phyloP scores from a whole-genome alignment of 2,797 vertebrate genomes.

The Oreonectes daqikongensis region DNA sequence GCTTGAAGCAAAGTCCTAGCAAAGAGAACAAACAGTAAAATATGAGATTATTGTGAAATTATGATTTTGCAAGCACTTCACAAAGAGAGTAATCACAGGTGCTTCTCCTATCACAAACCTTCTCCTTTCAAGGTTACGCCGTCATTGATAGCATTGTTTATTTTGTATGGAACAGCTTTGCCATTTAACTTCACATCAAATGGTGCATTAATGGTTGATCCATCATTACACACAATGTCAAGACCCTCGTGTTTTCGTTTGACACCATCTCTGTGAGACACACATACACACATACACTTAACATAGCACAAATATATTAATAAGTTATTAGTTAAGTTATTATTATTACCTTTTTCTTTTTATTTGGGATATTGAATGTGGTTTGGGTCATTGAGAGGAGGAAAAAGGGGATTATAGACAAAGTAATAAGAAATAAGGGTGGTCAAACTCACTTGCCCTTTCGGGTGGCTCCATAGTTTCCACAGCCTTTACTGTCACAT shows the following conservation, averaged over 20 bases:
- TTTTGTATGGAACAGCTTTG: slow-evolving; percentile 59
- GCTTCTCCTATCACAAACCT: slow-evolving; percentile 52
- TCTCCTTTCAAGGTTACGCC: slow-evolving; percentile 65
- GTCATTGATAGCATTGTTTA: slow-evolving; percentile 64
- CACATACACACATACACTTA: neutral
- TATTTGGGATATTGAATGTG: neutral
- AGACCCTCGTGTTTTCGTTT: slow-evolving; percentile 63
- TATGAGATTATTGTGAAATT: neutral
- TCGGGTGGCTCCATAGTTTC: slow-evolving; percentile 67
- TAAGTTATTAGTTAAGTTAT: neutral
- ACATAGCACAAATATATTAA: too few relatives aligned
- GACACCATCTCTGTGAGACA: slow-evolving; percentile 21
- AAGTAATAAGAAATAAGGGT: slow-evolving; percentile 13
- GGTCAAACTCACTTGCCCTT: slow-evolving; percentile 48
- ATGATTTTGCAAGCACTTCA: neutral
- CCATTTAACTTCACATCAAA: slow-evolving; percentile 67
- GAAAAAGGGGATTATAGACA: neutral
- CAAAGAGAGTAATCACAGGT: too few relatives aligned
- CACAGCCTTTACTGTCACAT: slow-evolving; percentile 61
- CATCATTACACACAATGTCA: slow-evolving; percentile 71
- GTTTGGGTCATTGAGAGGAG: neutral
- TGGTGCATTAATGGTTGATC: slow-evolving; percentile 64
- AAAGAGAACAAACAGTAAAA: neutral
- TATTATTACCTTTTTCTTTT: neutral
- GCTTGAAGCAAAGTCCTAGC: slow-evolving; percentile 72